Base-by-base conservation (phyloP, 2,888 invertebrate genomes). In the Torymus texanus region DNA sequence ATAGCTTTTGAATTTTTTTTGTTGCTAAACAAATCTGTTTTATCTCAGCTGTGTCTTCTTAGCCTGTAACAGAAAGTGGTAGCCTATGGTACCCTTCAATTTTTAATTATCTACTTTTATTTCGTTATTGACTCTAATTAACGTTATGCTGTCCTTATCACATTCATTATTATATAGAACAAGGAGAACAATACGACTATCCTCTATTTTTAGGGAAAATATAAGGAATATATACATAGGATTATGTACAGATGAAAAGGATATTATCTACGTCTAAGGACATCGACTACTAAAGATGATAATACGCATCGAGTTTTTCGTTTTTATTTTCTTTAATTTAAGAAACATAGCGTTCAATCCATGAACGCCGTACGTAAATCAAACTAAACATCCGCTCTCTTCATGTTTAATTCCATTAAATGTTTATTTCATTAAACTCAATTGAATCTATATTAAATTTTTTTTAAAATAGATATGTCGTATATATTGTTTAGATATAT, bases 221-320 rank as follows among this genome's bases (percentile, higher is more conserved):
- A 84, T 89, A 87, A 70, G 55, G 65, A 73, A 61, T 24, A 77
- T 70, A 68, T 77, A 80, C 70, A 78, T 89, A 89, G 87, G 86
- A 86, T 88, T 88, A 88, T 90, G 90, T 90, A 90, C 90, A 90
- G 89, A 86, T 84, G 88, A 86, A 85, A 80, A 70, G 87, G 84
- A 87, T 89, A 88, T 87, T 88, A 87, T 85, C 85, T 88, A 87
- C 85, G 87, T 85, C 83, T 85, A 83, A 84, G 84, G 83, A 84
- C 83, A 85, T 85, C 81, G 80, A 85, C 84, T 84, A 86, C 85
- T 85, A 87, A 84, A 74, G 84, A 80, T 83, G 85, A 85, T 87
- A 87, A 85, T 61, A 58, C 81, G 84, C 85, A 86, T 86, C 85
- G 84, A 85, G 87, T 87, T 86, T 87, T 86, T 84, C 86, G 85